Conservation (phyloP, 2,797 vertebrate genomes). For the Coccyzus lansbergi region DNA sequence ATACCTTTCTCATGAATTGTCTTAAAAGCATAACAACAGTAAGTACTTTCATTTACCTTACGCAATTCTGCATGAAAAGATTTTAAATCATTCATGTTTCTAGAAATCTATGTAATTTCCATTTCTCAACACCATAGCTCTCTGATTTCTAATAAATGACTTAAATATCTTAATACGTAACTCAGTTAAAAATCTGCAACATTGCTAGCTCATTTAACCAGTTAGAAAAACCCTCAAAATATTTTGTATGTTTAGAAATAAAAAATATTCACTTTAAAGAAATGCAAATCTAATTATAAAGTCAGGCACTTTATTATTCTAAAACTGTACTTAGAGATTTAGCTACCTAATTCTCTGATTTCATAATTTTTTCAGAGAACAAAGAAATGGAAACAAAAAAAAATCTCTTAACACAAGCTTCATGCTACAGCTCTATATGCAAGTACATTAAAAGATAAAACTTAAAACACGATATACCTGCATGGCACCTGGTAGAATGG, state of each 20-base stretch:
- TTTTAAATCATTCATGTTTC: background rate
- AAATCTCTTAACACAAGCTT: background rate
- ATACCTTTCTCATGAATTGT: background rate
- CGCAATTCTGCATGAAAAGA: background rate
- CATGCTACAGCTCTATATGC: background rate
- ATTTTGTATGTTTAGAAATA: background rate
- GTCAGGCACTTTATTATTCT: background rate
- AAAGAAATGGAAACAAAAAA: background rate
- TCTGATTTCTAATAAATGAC: background rate
- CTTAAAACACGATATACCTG: slow-evolving; percentile 75
- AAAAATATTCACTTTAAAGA: background rate
- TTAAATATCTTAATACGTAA: background rate
- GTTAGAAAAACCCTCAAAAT: slow-evolving; percentile 9
- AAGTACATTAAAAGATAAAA: slow-evolving; percentile 15
- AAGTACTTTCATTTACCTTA: background rate
- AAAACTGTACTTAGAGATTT: background rate
- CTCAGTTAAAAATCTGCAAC: background rate
- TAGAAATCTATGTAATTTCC: background rate
- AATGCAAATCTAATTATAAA: background rate
- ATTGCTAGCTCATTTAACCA: slow-evolving; percentile 21
- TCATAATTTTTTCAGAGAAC: background rate
- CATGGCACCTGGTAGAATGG: slow-evolving; percentile 72
- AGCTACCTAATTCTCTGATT: background rate
- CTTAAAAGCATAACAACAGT: background rate
- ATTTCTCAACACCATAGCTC: background rate